Evolutionary conservation across 37 sponge, comb jelly and placozoan genomes (phyloP).

Genomic region (Ianthella basta): DNA sequence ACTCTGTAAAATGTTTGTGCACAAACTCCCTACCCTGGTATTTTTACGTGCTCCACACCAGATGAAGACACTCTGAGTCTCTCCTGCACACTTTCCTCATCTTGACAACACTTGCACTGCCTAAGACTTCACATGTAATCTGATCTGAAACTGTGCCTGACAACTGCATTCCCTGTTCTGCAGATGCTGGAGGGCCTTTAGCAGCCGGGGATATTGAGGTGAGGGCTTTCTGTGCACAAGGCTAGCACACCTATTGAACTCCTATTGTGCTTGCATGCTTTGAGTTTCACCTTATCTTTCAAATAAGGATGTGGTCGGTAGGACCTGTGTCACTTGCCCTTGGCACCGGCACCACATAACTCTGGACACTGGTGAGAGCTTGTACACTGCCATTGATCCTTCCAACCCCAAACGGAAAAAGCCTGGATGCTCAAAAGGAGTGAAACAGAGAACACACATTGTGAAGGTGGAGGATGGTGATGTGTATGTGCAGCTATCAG

Average conservation of each 20-base stretch:
- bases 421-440: constrained; percentile 78
- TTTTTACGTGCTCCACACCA: too few relatives aligned
- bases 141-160: too few relatives aligned
- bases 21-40: too few relatives aligned
- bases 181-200: constrained; percentile 86
- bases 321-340: constrained; percentile 84
- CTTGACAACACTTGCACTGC: neutral
- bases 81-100: too few relatives aligned
- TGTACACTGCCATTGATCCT: constrained; percentile 85
- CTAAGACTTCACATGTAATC: neutral
- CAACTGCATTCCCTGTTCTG: neutral
- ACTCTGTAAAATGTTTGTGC: too few relatives aligned
- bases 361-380: constrained; percentile 87
- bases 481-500: constrained; percentile 66
- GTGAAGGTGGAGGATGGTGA: constrained; percentile 47
- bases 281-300: neutral
- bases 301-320: constrained; percentile 76
- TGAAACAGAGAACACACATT: constrained; percentile 80
- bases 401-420: constrained; percentile 43
- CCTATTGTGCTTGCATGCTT: too few relatives aligned
- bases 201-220: constrained; percentile 89
- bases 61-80: too few relatives aligned
- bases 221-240: neutral
- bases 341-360: constrained; percentile 91
- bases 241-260: neutral